Base-by-base conservation (phyloP, 2,113 vertebrate species). In the Anarrhichthys ocellatus region DNA sequence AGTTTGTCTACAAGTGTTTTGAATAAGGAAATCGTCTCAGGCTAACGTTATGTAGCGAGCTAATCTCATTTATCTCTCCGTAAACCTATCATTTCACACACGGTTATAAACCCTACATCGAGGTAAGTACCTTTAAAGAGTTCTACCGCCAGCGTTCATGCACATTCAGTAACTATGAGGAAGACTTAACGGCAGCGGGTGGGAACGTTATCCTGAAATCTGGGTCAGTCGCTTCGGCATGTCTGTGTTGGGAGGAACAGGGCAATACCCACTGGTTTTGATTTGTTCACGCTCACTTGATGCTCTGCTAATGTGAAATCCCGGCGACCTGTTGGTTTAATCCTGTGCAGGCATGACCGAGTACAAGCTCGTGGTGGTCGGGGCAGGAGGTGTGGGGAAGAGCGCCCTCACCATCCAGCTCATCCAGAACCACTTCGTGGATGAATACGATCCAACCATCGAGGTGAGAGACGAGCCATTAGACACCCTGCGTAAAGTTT, bases 331-430 rank as follows among this genome's bases (percentile, higher is more conserved):
- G 64, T 65, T 71, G 80, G 4, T 10, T 74, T 34, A 2, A 22
- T 24, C 6, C 11, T 66, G n/a, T 74, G 24, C 87, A 95, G 94
- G 88, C 48, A 97, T 97, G 96, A 97, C 96, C 1, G 96, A 97
- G 89, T 97, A 97, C 87, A 97, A 97, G 70, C 94, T 97, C 27
- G 96, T 97, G 78, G 96, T 96, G 80, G 96, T 96, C 29, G 96
- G 96, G 7, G 96, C 96, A 70, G 96, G 96, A 87, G 96, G 96
- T 15, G 96, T 97, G 73, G 96, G 96, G n/a, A 97, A 97, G 93
- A 97, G 96, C 52, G 96, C 96, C 1, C 92, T 97, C 40, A 97
- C 96, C 78, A 97, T 97, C 79, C 96, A 97, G 85, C 94, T 97
- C 86, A 96, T 96, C 88, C 96, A 97, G 88, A 96, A 96, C 80